Base-by-base conservation (phyloP, 1,140 invertebrate species). In the Chionoecetes opilio region DNA sequence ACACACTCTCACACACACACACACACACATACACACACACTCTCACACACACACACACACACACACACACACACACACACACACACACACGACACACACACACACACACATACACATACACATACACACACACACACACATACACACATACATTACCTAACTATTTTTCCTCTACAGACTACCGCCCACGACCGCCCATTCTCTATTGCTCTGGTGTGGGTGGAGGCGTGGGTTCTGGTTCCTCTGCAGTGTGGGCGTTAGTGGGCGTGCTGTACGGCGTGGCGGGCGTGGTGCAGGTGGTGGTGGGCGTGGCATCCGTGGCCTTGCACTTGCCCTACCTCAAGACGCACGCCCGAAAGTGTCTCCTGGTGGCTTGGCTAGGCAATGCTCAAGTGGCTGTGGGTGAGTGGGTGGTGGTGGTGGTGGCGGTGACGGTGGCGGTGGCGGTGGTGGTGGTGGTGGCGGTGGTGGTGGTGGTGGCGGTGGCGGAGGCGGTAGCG, bases 181-280 rank as follows among this genome's bases (percentile, higher is more conserved):
- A 95, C 84, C 38, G 82, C 31, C 94, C 94, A 11, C 82, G 94
- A 2, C 9, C 6, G 46, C 94, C 94, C 41, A 92, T 95, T 85
- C 84, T 95, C 21, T 14, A 21, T 5, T 95, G 94, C 32, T 95
- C 94, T 8, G 94, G 82, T 3, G 94, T 95, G 29, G 90, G 90
- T 38, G 75, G 82, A 21, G 94, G 94, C 37, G 89, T 95, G 82
- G 32, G 94, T 21, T 84, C 94, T 3, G 94, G 94, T 11, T 92
- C 94, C 85, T 95, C 94, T n/a, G 63, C 94, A 11, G 94, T 95
- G n/a, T 95, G 94, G 94, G 90, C 63, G 38, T 75, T 95, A 38
- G 94, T 95, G 46, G 94, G 94, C 35, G 94, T 95, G 90, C 21
- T 95, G 89, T 95, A 95, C 82, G 94, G 94, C 2, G 84, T 41